Evolutionary conservation across 2,113 vertebrate genomes (phyloP), one percentile per base, ranked within the genome.

Genomic region (Oryzias celebensis): DNA sequence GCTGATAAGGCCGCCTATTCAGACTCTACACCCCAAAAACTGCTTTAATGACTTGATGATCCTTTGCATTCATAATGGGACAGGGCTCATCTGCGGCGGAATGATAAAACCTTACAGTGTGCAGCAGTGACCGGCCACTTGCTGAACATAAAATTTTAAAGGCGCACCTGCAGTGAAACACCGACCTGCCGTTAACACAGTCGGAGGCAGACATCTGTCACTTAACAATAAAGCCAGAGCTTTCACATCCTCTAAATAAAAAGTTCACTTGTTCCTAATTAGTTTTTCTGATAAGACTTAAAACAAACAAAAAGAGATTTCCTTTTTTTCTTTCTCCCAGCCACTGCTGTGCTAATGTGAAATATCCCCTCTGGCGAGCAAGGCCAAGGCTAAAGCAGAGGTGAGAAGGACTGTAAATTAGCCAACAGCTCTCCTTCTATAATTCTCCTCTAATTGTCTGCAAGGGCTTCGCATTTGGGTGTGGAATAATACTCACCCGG

Each of bases 361-460:
- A 84, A 81, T 66, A 73, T 82, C 71, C 73, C 68, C 20, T 22
- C 70, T 20, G 68, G 68, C 75, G 62, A 55, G 58, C 58, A 53
- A 72, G 84, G 73, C 69, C 69, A 62, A 58, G 71, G 76, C 75
- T 73, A 14, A 48, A 41, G 69, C 78, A 57, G 79, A 77, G 69
- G 73, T 59, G 59, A 81, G 73, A 79, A 51, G 44, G 77, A 68
- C 79, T 51, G 80, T 66, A 83, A 85, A 89, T 85, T 79, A 85
- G 78, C 76, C 61, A 43, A 62, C 22, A 45, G 75, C 78, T 80
- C 4, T 55, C 75, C 74, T 83, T 78, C 83, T 75, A 71, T 82
- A 82, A 85, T 85, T 88, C 80, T 62, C 72, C 76, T 62, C 87
- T 89, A 87, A 90, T 90, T 90, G 87, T 87, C 84, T 85, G 82